phyloP scores from a whole-genome alignment of 35 echinoderm and acorn worm genomes.

The Chiridota heheva region DNA sequence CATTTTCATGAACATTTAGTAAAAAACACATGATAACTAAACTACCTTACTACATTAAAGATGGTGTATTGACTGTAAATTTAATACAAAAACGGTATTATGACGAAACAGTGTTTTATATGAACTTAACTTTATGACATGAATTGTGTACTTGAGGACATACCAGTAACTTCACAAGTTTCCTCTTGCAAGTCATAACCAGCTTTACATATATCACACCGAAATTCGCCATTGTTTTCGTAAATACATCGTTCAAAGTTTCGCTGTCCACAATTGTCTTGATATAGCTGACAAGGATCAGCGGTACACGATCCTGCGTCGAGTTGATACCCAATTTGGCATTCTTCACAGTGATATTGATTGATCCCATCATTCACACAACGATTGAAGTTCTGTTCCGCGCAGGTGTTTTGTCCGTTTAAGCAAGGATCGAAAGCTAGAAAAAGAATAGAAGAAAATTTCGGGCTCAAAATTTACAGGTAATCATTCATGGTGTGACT shows the following conservation, averaged over 20 bases:
- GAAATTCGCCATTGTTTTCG: neutral
- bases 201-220: slow-evolving; percentile 23
- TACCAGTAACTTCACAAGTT: too few species aligned
- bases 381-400: neutral
- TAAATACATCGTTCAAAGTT: slow-evolving; percentile 34
- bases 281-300: slow-evolving; percentile 21
- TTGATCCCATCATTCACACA: slow-evolving; percentile 5
- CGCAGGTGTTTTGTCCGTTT: neutral
- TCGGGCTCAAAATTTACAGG: neutral
- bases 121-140: too few species aligned
- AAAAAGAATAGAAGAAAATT: neutral
- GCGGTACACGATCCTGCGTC: neutral
- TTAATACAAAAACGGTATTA: too few species aligned
- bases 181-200: slow-evolving; percentile 16
- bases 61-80: too few species aligned
- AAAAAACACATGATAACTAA: too few species aligned
- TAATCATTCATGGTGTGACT: neutral
- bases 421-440: neutral
- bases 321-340: neutral
- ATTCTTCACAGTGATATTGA: slow-evolving; percentile 27
- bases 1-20: too few species aligned
- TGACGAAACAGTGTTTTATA: too few species aligned
- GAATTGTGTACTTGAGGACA: too few species aligned
- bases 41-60: too few species aligned
- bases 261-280: neutral